Base-by-base conservation (phyloP, 2,888 invertebrate genomes). In the Ferrisia virgata region DNA sequence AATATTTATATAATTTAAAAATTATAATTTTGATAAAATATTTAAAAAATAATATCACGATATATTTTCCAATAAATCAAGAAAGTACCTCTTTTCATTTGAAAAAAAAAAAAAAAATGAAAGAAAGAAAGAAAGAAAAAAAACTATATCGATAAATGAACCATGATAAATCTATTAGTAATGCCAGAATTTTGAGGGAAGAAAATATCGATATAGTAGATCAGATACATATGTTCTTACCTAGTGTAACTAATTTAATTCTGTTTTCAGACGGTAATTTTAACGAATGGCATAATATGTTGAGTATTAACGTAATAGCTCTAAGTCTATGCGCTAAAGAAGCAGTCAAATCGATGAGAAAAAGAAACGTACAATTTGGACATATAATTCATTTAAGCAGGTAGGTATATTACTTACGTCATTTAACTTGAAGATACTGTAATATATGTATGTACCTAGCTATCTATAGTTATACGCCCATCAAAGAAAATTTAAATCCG, bases 351-450 rank as follows among this genome's bases (percentile, higher is more conserved):
- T 85, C 86, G 5, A 87, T 87, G 87, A 85, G 85, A 28, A 86
- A 84, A 79, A 83, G 86, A 40, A 85, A 86, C 22, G 72, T 86
- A n/a, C 40, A 85, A 79, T 82, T 85, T 40, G 87, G 86, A 11
- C 87, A 87, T 76, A 86, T 87, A 18, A 87, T 87, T 25, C 86
- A 87, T 76, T 82, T 87, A 22, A 86, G 86, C 72, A 87, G 87
- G 87, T 87, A n/a, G n/a, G n/a, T n/a, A n/a, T n/a, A 64, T 64
- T 36, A 18, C 11, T 81, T 31, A 53, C 39, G 58, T 39, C 79
- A 79, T 40, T 18, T 39, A n/a, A 33, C 22, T 79, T 18, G 79
- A 40, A 79, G 40, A 39, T 40, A 39, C 22, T 40, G 43, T n/a
- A n/a, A n/a, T n/a, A n/a, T n/a, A n/a, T n/a, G n/a, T n/a, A n/a